Evolutionary conservation across 2,113 vertebrate species (phyloP), one percentile per base, ranked within the genome.

Genomic region (Mystacornis crossleyi): DNA sequence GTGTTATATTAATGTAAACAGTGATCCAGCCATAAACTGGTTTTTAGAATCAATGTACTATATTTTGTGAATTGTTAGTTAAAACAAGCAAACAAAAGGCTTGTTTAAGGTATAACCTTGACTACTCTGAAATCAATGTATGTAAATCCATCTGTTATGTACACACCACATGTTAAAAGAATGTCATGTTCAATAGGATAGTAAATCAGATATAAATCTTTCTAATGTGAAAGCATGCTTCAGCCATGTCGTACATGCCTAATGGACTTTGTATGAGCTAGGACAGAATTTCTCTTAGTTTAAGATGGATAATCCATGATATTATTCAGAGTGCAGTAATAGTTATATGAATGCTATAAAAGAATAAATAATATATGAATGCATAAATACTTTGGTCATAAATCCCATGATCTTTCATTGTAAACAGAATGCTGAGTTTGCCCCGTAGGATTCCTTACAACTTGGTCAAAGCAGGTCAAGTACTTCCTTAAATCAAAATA

Each of bases 201-300:
- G 7, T 54, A 89, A 34, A 45, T 62, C 28, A 74, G 34, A 58
- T 19, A 42, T 58, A 85, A 87, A 71, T 42, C 17, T 62, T 9
- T 21, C 19, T 81, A 43, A 50, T 58, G 7, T 61, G 54, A 54
- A 64, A 91, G 3, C 18, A 42, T 7, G 10, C 33, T 53, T 78
- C n/a, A 58, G 10, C 2, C 5, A 5, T 43, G 47, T 18, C 0
- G 0, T 80, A 53, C 17, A 36, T 18, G 7, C 2, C 11, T 62
- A 33, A 71, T 14, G 18, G 20, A 54, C 14, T 71, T 78, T 18
- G 23, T 50, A 54, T 45, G 23, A 95, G 54, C 21, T 17, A 74
- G 11, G 11, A 85, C 8, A 53, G 47, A 74, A 60, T 85, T 79
- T 85, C 18, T 73, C 8, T 62, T 74, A 12, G 14, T 42, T 73